Percentiles rank a stretch among this genome's conserved stretches.
Evolutionary conservation across 2,888 invertebrate genomes (phyloP).

Genomic region (Stenchaetothrips biformis): DNA sequence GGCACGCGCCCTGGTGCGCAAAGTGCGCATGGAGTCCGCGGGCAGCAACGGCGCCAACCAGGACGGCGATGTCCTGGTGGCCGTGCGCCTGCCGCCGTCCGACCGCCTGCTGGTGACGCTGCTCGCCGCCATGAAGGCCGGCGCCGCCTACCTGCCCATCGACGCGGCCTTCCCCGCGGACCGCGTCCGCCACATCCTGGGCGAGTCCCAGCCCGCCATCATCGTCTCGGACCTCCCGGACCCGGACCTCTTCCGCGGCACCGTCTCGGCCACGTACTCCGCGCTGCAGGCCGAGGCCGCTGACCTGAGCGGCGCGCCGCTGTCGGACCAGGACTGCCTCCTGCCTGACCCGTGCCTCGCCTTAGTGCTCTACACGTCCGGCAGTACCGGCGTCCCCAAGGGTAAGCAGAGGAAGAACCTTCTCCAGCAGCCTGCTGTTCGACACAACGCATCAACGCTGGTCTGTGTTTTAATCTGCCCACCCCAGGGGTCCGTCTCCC

Average conservation of each 20-base stretch:
- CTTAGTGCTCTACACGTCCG: constrained; percentile 78
- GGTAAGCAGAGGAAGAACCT: constrained; percentile 49
- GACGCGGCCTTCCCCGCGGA: constrained; percentile 67
- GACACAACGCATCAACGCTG: not conserved
- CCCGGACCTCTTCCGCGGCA: constrained; percentile 39
- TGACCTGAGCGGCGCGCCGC: constrained; percentile 46
- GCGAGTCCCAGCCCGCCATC: constrained; percentile 66
- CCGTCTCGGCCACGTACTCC: constrained; percentile 48
- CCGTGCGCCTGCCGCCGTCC: constrained; percentile 73
- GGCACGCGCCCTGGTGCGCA: constrained; percentile 52
- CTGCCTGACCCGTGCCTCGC: constrained; percentile 47
- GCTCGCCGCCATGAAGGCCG: constrained; percentile 72
- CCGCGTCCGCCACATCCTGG: constrained; percentile 69
- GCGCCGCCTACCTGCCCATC: constrained; percentile 79
- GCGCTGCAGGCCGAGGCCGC: constrained; percentile 51
- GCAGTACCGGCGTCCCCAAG: constrained; percentile 85
- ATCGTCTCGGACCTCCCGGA: constrained; percentile 56
- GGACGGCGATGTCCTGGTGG: constrained; percentile 69
- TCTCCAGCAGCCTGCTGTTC: not conserved
- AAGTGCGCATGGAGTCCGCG: constrained; percentile 42
- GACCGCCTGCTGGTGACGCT: constrained; percentile 62
- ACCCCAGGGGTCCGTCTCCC: constrained; percentile 68
- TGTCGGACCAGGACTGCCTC: constrained; percentile 38
- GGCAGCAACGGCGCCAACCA: constrained; percentile 46
- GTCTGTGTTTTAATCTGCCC: not conserved